These are phyloP conservation scores for Oenanthe melanoleuca DNA, from an alignment of 2,113 vertebrate genomes.

Conservation along the genomic window DNA sequence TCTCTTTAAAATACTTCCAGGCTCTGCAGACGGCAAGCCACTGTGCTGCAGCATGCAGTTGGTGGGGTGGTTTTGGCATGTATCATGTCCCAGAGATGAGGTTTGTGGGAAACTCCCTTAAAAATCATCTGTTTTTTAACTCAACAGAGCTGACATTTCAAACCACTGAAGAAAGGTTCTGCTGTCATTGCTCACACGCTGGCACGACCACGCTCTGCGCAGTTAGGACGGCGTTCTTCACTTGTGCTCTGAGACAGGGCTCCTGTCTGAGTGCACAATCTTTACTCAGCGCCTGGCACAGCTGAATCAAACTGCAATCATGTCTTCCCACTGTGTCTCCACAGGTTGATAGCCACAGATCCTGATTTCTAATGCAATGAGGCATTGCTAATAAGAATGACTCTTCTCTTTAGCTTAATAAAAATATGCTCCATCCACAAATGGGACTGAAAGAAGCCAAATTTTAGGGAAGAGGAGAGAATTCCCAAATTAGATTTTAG, in stretches of 20 bases:
- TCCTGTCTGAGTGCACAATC: not conserved
- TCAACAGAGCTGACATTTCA: not conserved
- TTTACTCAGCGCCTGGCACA: not conserved
- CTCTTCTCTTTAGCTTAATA: conserved; percentile 3
- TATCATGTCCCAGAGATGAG: not conserved
- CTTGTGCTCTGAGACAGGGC: not conserved
- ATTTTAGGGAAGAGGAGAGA: not conserved
- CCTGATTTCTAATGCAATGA: conserved; percentile 14
- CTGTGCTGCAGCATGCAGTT: not conserved
- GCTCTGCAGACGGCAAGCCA: not conserved
- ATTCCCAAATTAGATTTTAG: not conserved
- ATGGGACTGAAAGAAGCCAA: not conserved
- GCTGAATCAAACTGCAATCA: conserved; percentile 47
- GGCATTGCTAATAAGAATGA: conserved; percentile 34
- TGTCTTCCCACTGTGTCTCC: not conserved
- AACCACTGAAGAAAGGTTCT: not conserved
- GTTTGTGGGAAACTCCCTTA: not conserved
- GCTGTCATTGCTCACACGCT: not conserved
- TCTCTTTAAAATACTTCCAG: conserved; percentile 27
- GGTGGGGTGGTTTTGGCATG: not conserved
- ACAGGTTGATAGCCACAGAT: conserved; percentile 25
- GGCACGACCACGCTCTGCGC: rapidly evolving
- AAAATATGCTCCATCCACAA: not conserved
- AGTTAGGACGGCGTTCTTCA: rapidly evolving
- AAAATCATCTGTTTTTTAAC: not conserved